Conservation (phyloP, 2,113 vertebrate genomes). For the Pelodiscus sinensis region DNA sequence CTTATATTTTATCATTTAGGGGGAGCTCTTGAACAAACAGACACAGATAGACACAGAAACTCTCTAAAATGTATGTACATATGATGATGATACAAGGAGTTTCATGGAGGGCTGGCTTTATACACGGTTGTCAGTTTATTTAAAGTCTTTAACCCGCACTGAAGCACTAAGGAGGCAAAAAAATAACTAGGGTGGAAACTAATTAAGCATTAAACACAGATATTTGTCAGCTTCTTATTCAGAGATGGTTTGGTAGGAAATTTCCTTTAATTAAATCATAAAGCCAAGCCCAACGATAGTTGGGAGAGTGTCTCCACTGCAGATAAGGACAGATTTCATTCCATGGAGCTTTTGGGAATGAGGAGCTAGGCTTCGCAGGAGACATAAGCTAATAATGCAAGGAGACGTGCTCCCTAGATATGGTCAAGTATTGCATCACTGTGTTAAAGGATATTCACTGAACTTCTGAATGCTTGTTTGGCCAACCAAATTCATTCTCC, state of each 20-base stretch:
- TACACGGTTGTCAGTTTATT: background rate
- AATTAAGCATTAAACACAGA: slow-evolving; percentile 12
- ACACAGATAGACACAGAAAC: too few relatives aligned
- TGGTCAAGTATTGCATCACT: background rate
- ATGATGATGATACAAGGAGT: background rate
- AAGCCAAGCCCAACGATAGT: background rate
- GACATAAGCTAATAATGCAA: background rate
- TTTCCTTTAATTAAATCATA: background rate
- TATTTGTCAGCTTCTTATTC: background rate
- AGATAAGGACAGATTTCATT: background rate
- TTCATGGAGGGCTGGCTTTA: background rate
- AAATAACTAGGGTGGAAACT: slow-evolving; percentile 24
- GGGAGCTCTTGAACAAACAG: too few relatives aligned
- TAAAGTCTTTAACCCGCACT: background rate
- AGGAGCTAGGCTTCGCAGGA: background rate
- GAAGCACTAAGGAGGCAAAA: slow-evolving; percentile 38
- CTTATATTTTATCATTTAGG: too few relatives aligned
- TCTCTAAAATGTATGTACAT: too few relatives aligned
- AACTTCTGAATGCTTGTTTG: background rate
- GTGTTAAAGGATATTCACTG: background rate
- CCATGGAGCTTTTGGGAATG: background rate
- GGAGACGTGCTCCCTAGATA: background rate
- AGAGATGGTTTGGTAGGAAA: too few relatives aligned
- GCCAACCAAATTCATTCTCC: background rate
- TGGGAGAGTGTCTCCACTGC: background rate